These are phyloP conservation scores for Solen grandis DNA, from an alignment of 1,140 invertebrate species.

Conservation along the genomic window DNA sequence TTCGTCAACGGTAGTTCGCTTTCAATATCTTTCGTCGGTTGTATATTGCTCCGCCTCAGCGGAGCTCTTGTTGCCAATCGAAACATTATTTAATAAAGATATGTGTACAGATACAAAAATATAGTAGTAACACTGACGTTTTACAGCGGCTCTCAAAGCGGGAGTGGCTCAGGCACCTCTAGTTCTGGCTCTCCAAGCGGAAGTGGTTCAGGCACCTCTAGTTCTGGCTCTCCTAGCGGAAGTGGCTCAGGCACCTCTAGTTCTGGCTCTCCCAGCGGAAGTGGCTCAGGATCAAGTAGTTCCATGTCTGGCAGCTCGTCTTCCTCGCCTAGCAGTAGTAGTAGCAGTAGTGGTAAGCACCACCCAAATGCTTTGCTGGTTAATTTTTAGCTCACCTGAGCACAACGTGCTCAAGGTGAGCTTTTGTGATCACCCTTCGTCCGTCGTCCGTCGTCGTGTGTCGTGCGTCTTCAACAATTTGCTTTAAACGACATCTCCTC, in stretches of 20 bases:
- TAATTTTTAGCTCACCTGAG: too few relatives aligned
- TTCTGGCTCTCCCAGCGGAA: constrained; percentile 1
- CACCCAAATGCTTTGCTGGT: not conserved
- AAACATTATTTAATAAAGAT: not conserved
- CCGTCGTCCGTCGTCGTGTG: too few relatives aligned
- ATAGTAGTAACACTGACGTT: not conserved
- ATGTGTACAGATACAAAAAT: not conserved
- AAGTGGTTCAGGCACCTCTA: not conserved
- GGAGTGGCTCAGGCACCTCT: not conserved
- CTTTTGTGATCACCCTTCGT: too few relatives aligned
- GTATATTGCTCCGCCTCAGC: not conserved
- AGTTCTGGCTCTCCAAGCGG: not conserved
- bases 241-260: constrained; percentile 2
- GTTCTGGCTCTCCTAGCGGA: constrained; percentile 12
- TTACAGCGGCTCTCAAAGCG: not conserved
- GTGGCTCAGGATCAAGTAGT: not conserved
- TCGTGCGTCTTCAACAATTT: too few relatives aligned
- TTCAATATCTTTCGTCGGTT: not conserved
- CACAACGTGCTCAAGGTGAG: too few relatives aligned
- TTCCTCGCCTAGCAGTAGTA: not conserved
- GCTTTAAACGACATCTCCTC: too few relatives aligned
- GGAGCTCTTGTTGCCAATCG: not conserved
- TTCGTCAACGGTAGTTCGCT: too few relatives aligned
- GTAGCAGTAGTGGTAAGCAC: not conserved
- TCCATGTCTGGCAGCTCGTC: not conserved